Evolutionary conservation across 2,888 invertebrate species (phyloP), one percentile per base, ranked within the genome.

Genomic region (Xestoiulus laeticollis): DNA sequence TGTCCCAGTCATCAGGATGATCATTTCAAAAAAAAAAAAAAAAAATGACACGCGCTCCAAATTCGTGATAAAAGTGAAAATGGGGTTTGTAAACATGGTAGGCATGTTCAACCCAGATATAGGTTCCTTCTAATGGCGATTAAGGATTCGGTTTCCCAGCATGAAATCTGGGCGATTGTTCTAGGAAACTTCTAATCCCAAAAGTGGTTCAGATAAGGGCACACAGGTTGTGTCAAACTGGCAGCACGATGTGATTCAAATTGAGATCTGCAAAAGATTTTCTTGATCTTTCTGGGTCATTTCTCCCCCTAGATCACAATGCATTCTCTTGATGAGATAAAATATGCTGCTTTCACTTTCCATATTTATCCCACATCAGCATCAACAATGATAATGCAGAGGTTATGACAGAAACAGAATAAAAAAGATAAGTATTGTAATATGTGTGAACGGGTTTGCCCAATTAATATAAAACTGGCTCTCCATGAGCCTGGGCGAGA

Each of bases 211-310:
- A 68, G 22, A 68, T 38, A 38, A 38, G 38, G 38, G 10, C 22
- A 12, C 48, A 16, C 48, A 48, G 48, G 1, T 26, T 68, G 68
- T 26, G 59, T 8, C 6, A 68, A n/a, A 26, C 10, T 22, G 26
- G 22, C 68, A 26, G 8, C 68, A 68, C 68, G 68, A 68, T 26
- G 26, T 22, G 68, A 68, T 26, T 68, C 59, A 59, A n/a, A n/a
- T 68, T 1, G 26, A 68, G 68, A 48, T 48, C 48, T 14, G 19
- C 16, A 1, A 48, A 19, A 16, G 48, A 68, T 68, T 68, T 68
- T 26, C 68, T n/a, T 12, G 26, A 26, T 68, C 68, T 68, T 68
- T 68, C 68, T 68, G 68, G 68, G 68, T 68, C 68, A 68, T 26
- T 68, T 68, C n/a, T n/a, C 68, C 68, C 68, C 38, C 59, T 59